phyloP scores from a whole-genome alignment of 2,888 invertebrate genomes.

The Rhyacophila evoluta region DNA sequence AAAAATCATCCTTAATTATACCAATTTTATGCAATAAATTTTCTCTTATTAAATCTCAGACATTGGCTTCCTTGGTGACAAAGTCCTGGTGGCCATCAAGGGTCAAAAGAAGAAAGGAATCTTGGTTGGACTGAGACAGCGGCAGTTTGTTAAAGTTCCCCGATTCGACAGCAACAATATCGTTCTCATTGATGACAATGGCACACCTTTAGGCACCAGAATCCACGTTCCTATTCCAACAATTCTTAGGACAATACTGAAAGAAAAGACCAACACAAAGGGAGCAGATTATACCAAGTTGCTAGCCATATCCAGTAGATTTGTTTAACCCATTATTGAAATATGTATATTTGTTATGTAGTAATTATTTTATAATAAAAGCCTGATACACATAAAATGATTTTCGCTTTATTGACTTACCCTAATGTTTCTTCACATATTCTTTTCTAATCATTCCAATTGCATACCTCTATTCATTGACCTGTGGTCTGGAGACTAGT shows the following conservation, averaged over 20 bases:
- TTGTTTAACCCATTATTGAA: conserved; percentile 73
- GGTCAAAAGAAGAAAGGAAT: conserved; percentile 96
- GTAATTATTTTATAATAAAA: conserved; percentile 10
- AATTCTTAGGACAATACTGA: conserved; percentile 84
- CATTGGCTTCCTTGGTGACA: conserved; percentile 79
- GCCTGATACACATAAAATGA: neutral
- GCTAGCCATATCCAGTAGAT: conserved; percentile 88
- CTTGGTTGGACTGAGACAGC: conserved; percentile 88
- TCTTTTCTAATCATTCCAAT: too few species aligned
- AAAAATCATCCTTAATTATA: too few species aligned
- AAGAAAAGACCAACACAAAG: conserved; percentile 83
- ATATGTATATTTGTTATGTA: conserved; percentile 28
- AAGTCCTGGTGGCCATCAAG: conserved; percentile 91
- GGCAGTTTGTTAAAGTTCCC: conserved; percentile 84
- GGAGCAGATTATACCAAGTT: conserved; percentile 94
- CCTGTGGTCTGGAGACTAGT: too few species aligned
- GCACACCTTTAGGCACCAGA: conserved; percentile 93
- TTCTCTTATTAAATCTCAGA: conserved; percentile 61
- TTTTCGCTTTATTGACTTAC: too few species aligned
- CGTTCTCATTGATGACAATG: conserved; percentile 94
- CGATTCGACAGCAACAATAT: conserved; percentile 96
- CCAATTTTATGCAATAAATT: neutral
- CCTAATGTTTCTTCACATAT: too few species aligned
- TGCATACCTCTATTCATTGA: too few species aligned
- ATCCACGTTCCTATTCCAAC: conserved; percentile 97